Conservation (phyloP, 2,888 invertebrate species). For the Subacronicta megacephala region DNA sequence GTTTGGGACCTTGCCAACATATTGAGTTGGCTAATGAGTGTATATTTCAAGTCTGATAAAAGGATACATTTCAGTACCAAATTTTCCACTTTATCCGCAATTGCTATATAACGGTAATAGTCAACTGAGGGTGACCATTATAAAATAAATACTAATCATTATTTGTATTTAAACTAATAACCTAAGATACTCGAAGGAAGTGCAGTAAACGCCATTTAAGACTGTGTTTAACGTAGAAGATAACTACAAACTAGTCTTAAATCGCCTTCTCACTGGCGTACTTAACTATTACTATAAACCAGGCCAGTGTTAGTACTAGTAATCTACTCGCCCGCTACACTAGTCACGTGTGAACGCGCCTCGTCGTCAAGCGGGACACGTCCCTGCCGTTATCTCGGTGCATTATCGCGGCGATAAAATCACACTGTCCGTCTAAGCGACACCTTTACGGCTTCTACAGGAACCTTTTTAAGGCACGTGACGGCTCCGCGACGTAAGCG, state of each 20-base stretch:
- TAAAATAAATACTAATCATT: no score
- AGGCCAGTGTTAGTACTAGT: conserved; percentile 12
- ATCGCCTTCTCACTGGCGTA: conserved; percentile 7
- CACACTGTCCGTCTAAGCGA: conserved; percentile 47
- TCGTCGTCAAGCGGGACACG: conserved; percentile 41
- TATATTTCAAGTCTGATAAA: no score
- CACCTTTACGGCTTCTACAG: conserved; percentile 40
- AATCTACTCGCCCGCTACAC: conserved; percentile 17
- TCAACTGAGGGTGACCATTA: no score
- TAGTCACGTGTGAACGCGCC: conserved; percentile 42
- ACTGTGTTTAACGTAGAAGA: conserved; percentile 2
- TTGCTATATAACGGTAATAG: no score
- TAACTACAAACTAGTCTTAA: conserved; percentile 12
- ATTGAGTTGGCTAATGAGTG: no score
- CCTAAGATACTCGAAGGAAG: background rate
- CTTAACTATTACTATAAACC: conserved; percentile 9
- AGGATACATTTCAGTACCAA: no score
- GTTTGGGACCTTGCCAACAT: no score
- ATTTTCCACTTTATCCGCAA: no score
- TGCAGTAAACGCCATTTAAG: background rate
- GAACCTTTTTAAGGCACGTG: conserved; percentile 49
- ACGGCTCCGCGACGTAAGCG: conserved; percentile 32
- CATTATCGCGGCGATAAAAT: conserved; percentile 56
- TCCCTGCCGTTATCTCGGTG: conserved; percentile 36
- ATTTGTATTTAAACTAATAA: no score